Percentiles rank a stretch among this genome's conserved stretches.
These are phyloP conservation scores for Emberiza fucata DNA, from an alignment of 2,113 vertebrate species.

Conservation along the genomic window DNA sequence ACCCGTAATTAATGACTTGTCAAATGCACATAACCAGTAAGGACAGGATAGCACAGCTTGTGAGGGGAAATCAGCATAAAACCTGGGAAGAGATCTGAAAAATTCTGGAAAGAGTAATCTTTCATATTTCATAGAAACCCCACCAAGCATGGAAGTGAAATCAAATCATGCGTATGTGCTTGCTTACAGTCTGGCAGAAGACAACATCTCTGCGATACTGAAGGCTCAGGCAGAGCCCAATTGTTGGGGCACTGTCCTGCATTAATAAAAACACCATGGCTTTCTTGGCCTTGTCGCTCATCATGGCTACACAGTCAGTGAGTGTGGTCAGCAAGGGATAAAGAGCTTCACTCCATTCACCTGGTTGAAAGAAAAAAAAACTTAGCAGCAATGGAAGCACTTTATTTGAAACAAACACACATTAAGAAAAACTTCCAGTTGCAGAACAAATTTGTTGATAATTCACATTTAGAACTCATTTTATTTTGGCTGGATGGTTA, in stretches of 20 bases:
- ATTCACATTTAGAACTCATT: neutral
- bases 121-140: neutral
- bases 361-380: conserved; percentile 64
- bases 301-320: conserved; percentile 95
- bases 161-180: neutral
- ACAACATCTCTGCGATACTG: conserved; percentile 97
- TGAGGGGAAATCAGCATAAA: neutral
- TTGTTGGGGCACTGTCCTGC: conserved; percentile 95
- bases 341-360: conserved; percentile 96
- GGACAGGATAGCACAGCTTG: neutral
- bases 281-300: conserved; percentile 96
- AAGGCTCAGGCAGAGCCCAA: conserved; percentile 87
- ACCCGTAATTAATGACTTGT: neutral
- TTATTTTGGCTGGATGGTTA: neutral
- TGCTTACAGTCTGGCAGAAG: conserved; percentile 95
- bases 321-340: conserved; percentile 96
- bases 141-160: neutral
- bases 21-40: neutral
- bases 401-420: neutral
- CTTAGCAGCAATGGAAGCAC: neutral
- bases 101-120: neutral
- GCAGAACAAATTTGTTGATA: neutral
- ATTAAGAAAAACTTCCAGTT: neutral
- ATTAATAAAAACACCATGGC: conserved; percentile 98
- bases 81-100: neutral